phyloP scores from a whole-genome alignment of 2,797 vertebrate species.

The Enteromius treurensis region DNA sequence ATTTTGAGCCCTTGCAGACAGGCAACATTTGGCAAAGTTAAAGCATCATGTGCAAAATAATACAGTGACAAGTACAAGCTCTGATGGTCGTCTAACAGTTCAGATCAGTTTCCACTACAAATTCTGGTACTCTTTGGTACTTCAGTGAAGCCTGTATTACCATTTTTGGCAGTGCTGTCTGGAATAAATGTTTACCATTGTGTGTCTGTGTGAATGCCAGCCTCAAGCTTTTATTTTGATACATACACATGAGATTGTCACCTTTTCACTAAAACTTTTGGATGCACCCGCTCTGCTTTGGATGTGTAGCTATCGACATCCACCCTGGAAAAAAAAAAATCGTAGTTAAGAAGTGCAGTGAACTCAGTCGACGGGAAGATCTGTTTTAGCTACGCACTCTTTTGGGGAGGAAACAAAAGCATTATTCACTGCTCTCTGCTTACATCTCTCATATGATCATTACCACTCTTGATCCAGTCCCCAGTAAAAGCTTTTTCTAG shows the following conservation, averaged over 20 bases:
- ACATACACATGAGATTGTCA: slow-evolving; percentile 44
- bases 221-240: slow-evolving; percentile 70
- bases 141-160: slow-evolving; percentile 69
- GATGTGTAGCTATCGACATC: slow-evolving; percentile 29
- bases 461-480: slow-evolving; percentile 18
- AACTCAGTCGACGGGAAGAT: slow-evolving; percentile 33
- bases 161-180: slow-evolving; percentile 75
- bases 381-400: slow-evolving; percentile 25
- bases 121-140: slow-evolving; percentile 48
- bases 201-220: slow-evolving; percentile 94
- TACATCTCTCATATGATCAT: slow-evolving; percentile 28
- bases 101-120: slow-evolving; percentile 24
- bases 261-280: slow-evolving; percentile 37
- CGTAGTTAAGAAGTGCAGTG: slow-evolving; percentile 27
- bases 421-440: slow-evolving; percentile 36
- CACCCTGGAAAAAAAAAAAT: slow-evolving; percentile 1
- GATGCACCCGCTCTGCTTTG: slow-evolving; percentile 43
- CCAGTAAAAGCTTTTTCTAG: not conserved
- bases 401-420: slow-evolving; percentile 40
- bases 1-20: slow-evolving; percentile 92
- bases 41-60: slow-evolving; percentile 80
- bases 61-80: slow-evolving; percentile 54
- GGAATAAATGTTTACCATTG: slow-evolving; percentile 86
- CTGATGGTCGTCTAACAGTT: slow-evolving; percentile 61
- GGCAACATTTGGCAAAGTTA: slow-evolving; percentile 94